Conservation (phyloP, 2,888 invertebrate genomes). For the Drosophila leonis region DNA sequence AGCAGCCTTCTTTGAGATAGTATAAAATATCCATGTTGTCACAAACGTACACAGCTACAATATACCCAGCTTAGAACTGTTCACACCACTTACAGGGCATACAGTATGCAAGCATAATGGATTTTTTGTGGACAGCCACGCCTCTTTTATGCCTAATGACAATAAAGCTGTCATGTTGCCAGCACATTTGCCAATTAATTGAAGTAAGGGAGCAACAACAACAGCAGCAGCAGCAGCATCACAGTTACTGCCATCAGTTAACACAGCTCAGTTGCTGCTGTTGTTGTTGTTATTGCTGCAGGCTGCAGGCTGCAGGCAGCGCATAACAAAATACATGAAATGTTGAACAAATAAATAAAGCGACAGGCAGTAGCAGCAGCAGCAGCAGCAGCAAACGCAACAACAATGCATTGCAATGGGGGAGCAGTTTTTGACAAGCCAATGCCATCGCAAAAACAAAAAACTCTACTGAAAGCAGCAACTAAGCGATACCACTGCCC, state of each 20-base stretch:
- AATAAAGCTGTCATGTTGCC: constrained; percentile 56
- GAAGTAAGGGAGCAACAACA: constrained; percentile 40
- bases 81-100: background rate
- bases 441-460: constrained; percentile 44
- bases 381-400: constrained; percentile 9
- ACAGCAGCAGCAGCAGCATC: constrained; percentile 31
- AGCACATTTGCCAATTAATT: constrained; percentile 60
- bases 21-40: background rate
- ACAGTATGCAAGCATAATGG: constrained; percentile 48
- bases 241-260: constrained; percentile 32
- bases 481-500: constrained; percentile 9
- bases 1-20: background rate
- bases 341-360: constrained; percentile 62
- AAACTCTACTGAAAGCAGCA: constrained; percentile 21
- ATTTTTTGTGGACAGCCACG: constrained; percentile 47
- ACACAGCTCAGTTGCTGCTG: constrained; percentile 1
- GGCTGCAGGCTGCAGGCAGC: constrained; percentile 39
- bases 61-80: background rate
- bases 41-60: background rate
- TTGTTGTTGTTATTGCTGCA: constrained; percentile 17
- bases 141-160: constrained; percentile 58
- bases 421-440: constrained; percentile 61
- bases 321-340: constrained; percentile 47
- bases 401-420: constrained; percentile 33
- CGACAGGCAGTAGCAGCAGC: constrained; percentile 20